A percentile compares a stretch with the other conserved stretches of the same genome.
Evolutionary conservation across 2,888 invertebrate genomes (phyloP).

Genomic region (Quadriops clusia): DNA sequence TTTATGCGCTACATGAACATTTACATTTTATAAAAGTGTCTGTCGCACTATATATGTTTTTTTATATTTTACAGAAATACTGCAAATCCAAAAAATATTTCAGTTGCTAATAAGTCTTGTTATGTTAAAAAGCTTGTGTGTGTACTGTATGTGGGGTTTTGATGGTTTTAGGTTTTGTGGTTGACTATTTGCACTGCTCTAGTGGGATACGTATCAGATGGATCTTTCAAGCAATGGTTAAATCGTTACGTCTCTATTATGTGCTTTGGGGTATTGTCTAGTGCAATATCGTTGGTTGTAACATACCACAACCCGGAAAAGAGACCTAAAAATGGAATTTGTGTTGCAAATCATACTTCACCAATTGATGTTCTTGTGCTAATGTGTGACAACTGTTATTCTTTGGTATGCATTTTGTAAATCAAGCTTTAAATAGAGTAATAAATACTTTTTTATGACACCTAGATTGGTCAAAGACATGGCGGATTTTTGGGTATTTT

Average conservation of each 20-base stretch:
- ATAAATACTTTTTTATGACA: slow-evolving; percentile 5
- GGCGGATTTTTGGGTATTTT: slow-evolving; percentile 88
- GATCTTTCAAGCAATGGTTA: slow-evolving; percentile 62
- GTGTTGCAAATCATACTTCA: slow-evolving; percentile 98
- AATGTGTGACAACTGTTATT: slow-evolving; percentile 95
- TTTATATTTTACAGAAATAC: too few species aligned
- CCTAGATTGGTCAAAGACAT: slow-evolving; percentile 90
- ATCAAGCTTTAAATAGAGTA: not conserved
- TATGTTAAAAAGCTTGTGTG: slow-evolving; percentile 3
- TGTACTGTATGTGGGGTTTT: slow-evolving; percentile 15
- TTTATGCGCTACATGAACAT: too few species aligned
- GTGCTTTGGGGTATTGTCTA: slow-evolving; percentile 86
- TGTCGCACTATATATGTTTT: too few species aligned
- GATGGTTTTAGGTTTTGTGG: slow-evolving; percentile 64
- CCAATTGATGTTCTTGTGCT: slow-evolving; percentile 95
- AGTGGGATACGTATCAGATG: slow-evolving; percentile 73
- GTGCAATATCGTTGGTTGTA: slow-evolving; percentile 82
- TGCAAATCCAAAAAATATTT: too few species aligned
- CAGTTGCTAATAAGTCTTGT: too few species aligned
- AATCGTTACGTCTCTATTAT: slow-evolving; percentile 73
- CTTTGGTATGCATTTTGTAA: slow-evolving; percentile 63
- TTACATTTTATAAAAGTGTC: too few species aligned
- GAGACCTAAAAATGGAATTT: slow-evolving; percentile 72
- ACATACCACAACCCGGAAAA: slow-evolving; percentile 80
- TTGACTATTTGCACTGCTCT: slow-evolving; percentile 75